Base-by-base conservation (phyloP, 2,113 vertebrate species). In the Paracanthobrama guichenoti region DNA sequence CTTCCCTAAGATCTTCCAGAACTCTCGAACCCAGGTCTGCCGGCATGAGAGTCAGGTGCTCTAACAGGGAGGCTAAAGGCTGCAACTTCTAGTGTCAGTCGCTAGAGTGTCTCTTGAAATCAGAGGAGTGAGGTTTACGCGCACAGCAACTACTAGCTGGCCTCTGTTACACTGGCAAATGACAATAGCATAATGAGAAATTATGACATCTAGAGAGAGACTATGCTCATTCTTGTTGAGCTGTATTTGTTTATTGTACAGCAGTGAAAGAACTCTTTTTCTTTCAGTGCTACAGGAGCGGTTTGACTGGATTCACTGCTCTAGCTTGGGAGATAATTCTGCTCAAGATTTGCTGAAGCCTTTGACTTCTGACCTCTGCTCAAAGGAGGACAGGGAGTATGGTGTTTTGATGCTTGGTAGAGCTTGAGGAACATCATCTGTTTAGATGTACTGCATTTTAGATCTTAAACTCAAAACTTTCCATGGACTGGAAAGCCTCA, bases 1-100 rank as follows among this genome's bases (percentile, higher is more conserved):
- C 90, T 4, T 98, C 85, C 24, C 88, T 0, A 96, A 93, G 87
- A 91, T 99, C 85, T 98, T 99, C 91, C 94, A 95, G 87, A 96
- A 94, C 79, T 96, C 96, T 79, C 94, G 97, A 99, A 89, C 95
- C 98, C 55, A n/a, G n/a, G n/a, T n/a, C n/a, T n/a, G n/a, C n/a
- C n/a, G n/a, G n/a, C n/a, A n/a, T n/a, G n/a, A n/a, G n/a, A n/a
- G n/a, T n/a, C n/a, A n/a, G n/a, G n/a, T n/a, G n/a, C n/a, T n/a
- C n/a, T n/a, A n/a, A n/a, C n/a, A n/a, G n/a, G n/a, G n/a, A n/a
- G n/a, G n/a, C n/a, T n/a, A n/a, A n/a, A n/a, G n/a, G n/a, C n/a
- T n/a, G n/a, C n/a, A n/a, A n/a, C n/a, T n/a, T n/a, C n/a, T n/a
- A n/a, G n/a, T n/a, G n/a, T n/a, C n/a, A n/a, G n/a, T n/a, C n/a